Evolutionary conservation across 1,140 invertebrate species (phyloP).

Genomic region (Papilio machaon): DNA sequence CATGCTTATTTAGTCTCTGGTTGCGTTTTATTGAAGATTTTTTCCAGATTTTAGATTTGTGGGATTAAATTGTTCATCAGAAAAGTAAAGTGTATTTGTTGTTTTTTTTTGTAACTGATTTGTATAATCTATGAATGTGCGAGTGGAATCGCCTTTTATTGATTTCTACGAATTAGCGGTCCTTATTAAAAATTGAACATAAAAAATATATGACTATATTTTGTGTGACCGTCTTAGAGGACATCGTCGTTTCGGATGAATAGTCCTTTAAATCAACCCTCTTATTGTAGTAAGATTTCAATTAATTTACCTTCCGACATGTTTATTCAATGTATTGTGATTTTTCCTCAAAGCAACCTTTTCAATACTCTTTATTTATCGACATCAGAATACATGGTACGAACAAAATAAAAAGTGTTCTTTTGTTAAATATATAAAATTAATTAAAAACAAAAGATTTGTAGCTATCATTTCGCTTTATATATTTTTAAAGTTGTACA

Average conservation of each 20-base stretch:
- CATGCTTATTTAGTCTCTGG: no score
- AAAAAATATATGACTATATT: not conserved
- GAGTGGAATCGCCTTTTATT: not conserved
- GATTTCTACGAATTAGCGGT: not conserved
- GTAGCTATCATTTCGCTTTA: not conserved
- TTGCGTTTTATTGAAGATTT: not conserved
- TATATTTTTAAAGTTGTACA: not conserved
- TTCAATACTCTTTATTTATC: constrained; percentile 6
- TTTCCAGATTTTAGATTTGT: not conserved
- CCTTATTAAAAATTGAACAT: not conserved
- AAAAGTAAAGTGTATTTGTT: not conserved
- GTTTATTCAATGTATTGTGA: not conserved
- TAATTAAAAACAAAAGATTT: not conserved
- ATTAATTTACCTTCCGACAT: constrained; percentile 15
- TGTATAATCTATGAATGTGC: no score
- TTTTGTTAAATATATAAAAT: not conserved
- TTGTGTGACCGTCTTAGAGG: not conserved
- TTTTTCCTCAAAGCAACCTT: not conserved
- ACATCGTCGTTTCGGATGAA: not conserved
- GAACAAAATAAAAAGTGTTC: not conserved
- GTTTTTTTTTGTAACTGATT: no score
- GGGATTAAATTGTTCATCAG: not conserved
- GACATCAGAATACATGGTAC: not conserved
- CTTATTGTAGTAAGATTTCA: constrained; percentile 15
- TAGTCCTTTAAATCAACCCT: not conserved